Base-by-base conservation (phyloP, 2,797 vertebrate species). In the Jordanella pulchra region DNA sequence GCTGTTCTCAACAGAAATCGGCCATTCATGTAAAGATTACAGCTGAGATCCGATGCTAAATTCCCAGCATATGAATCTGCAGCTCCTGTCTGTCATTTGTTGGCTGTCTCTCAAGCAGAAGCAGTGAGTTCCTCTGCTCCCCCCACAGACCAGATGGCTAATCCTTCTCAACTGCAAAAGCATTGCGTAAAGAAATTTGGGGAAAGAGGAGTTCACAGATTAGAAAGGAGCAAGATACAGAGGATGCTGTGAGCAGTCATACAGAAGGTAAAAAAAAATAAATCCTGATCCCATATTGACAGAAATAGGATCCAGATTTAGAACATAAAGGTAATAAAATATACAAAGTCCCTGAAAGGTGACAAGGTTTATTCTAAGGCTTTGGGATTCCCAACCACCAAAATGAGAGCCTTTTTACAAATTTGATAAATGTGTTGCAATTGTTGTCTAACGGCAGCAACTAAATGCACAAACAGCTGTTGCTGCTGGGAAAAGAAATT, bases 111-210 rank as follows among this genome's bases (percentile, higher is more conserved):
- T 83, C 77, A 82, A 81, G 82, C 78, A 85, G 79, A 80, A 75
- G 71, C 71, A 1, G 30, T 0, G 21, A 58, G 75, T 69, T 80
- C 71, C 75, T 72, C 69, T 72, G 72, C 75, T 6, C 69, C 72
- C 60, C 68, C 25, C 23, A 25, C 35, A 1, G 73, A 79, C 83
- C 88, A 89, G 87, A 91, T 88, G 89, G 87, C 70, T 89, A 88
- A 88, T 83, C 86, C 78, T 67, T 80, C 75, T 54, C 77, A 79
- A 86, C 64, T 65, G 75, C 73, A 80, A 69, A 83, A 78, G 60
- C 72, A 53, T 47, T 74, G 64, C 21, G 48, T 72, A 71, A 84
- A 79, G 54, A 86, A 70, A 47, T 56, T 45, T 5, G 76, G 78
- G 28, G 73, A 30, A 23, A 64, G 70, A 73, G 70, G 76, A 82